phyloP scores from a whole-genome alignment of 92 coral and sea anemone genomes.

The Siderastrea radians region DNA sequence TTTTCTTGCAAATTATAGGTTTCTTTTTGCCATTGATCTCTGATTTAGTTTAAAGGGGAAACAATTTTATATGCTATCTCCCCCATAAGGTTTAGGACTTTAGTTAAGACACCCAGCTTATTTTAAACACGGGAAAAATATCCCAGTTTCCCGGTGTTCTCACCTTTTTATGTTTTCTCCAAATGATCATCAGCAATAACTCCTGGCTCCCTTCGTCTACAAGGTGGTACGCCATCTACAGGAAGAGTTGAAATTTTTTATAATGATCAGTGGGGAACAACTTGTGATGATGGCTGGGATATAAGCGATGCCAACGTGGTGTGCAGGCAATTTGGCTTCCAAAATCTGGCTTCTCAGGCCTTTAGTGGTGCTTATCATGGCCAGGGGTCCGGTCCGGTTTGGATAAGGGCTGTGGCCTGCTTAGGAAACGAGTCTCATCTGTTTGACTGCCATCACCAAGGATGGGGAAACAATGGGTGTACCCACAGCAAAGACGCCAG shows the following conservation, averaged over 20 bases:
- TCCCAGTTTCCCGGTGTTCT: not conserved
- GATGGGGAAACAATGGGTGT: slow-evolving; percentile 12
- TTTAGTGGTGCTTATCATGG: no score
- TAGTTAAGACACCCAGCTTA: no score
- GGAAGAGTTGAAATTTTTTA: not conserved
- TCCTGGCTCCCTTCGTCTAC: not conserved
- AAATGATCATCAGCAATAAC: not conserved
- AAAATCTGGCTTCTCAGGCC: not conserved
- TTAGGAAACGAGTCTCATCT: not conserved
- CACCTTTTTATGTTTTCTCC: not conserved
- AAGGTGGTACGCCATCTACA: not conserved
- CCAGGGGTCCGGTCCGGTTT: not conserved
- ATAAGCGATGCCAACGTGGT: not conserved
- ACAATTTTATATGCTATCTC: no score
- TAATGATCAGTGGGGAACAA: no score
- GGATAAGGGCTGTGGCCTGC: not conserved
- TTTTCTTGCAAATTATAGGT: no score
- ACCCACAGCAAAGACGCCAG: slow-evolving; percentile 15
- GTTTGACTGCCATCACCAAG: not conserved
- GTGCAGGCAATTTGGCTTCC: slow-evolving; percentile 6
- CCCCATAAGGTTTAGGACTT: no score
- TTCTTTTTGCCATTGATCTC: no score
- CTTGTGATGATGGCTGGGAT: no score
- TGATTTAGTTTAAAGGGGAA: no score
- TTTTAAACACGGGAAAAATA: no score